A percentile compares a stretch with the other conserved stretches of the same genome.
phyloP scores from a whole-genome alignment of 2,113 vertebrate species.

The Brachyhypopomus occidentalis region DNA sequence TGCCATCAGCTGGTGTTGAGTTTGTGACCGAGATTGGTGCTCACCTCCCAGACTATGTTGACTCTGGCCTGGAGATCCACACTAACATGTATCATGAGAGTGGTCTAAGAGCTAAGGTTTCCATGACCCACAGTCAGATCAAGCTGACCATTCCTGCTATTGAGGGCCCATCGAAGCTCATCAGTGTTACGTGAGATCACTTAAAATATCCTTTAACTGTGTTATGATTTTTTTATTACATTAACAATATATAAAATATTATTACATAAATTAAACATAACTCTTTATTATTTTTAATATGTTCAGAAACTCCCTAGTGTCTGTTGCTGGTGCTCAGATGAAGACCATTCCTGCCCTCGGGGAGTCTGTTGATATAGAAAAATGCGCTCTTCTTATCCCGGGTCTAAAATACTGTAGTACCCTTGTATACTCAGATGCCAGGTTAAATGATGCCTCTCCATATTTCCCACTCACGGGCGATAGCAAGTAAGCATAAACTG shows the following conservation, averaged over 20 bases:
- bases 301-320: conserved; percentile 80
- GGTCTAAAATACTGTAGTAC: conserved; percentile 82
- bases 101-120: conserved; percentile 73
- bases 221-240: not conserved
- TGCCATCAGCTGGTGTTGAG: conserved; percentile 86
- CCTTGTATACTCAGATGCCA: conserved; percentile 75
- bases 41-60: conserved; percentile 81
- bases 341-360: conserved; percentile 73
- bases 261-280: not conserved
- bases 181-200: conserved; percentile 81
- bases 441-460: conserved; percentile 72
- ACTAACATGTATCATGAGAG: conserved; percentile 88
- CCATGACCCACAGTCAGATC: conserved; percentile 70
- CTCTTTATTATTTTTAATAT: conserved; percentile 35
- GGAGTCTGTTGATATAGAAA: conserved; percentile 62
- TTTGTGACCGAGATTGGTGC: conserved; percentile 84
- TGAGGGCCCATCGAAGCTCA: conserved; percentile 73
- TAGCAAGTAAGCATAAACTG: conserved; percentile 75
- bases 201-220: not conserved
- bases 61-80: conserved; percentile 83
- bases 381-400: conserved; percentile 79
- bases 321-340: conserved; percentile 76
- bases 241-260: not conserved
- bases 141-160: conserved; percentile 85
- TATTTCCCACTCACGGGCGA: conserved; percentile 85